Conservation (phyloP, 1,140 invertebrate species). For the Copidosoma floridanum region DNA sequence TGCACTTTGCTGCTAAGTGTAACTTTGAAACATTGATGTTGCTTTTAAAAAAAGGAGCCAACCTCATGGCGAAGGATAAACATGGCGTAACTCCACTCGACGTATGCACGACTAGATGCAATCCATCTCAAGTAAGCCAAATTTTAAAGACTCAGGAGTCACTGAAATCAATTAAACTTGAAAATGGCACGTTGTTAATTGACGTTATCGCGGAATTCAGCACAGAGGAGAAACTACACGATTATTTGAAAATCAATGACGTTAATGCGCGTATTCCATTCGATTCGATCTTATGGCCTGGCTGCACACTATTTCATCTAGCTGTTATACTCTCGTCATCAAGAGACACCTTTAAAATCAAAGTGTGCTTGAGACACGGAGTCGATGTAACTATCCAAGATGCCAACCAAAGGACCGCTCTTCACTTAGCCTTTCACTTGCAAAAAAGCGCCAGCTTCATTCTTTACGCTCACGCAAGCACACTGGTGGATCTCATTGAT, state of each 20-base stretch:
- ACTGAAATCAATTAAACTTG: background rate
- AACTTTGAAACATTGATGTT: background rate
- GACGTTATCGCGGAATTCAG: too few species aligned
- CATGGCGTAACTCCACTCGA: conserved; percentile 1
- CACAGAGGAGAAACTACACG: background rate
- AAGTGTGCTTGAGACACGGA: background rate
- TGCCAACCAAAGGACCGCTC: background rate
- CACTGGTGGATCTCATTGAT: too few species aligned
- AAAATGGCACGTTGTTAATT: background rate
- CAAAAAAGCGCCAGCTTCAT: too few species aligned
- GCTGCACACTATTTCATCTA: background rate
- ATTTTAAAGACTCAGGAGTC: background rate
- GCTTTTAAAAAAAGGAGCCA: background rate
- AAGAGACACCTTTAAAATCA: background rate
- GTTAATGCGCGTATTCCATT: too few species aligned
- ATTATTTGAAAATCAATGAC: background rate
- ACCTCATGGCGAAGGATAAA: background rate
- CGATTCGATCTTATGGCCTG: background rate
- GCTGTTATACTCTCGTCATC: background rate
- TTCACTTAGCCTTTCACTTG: background rate
- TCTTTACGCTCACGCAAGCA: too few species aligned
- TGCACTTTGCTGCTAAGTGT: conserved; percentile 13
- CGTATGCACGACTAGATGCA: background rate
- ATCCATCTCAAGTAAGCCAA: background rate
- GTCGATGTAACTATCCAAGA: background rate